phyloP scores from a whole-genome alignment of 1,140 invertebrate genomes.

The Atta texana region DNA sequence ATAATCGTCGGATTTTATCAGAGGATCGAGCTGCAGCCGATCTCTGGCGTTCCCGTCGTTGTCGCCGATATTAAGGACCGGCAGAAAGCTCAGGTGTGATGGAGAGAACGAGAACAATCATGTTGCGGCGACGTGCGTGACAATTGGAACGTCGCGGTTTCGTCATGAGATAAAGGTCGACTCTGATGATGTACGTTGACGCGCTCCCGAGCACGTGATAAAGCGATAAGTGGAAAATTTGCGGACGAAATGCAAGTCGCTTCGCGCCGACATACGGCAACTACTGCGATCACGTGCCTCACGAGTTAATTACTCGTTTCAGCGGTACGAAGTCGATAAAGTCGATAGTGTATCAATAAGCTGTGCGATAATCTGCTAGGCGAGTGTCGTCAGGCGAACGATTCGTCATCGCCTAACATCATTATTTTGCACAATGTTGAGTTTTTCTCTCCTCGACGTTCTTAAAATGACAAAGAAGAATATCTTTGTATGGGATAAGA shows the following conservation, averaged over 20 bases:
- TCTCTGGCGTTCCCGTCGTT: not conserved
- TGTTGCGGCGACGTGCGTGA: constrained; percentile 29
- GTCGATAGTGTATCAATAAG: constrained; percentile 31
- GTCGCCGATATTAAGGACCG: not conserved
- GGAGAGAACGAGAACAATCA: constrained; percentile 2
- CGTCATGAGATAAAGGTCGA: constrained; percentile 61
- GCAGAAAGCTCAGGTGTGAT: not conserved
- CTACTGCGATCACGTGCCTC: constrained; percentile 32
- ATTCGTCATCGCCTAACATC: constrained; percentile 1
- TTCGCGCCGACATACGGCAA: constrained; percentile 1
- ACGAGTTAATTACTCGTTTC: constrained; percentile 48
- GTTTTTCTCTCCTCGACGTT: not conserved
- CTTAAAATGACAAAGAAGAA: not conserved
- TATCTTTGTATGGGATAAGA: not conserved
- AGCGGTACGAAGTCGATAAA: constrained; percentile 26
- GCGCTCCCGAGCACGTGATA: constrained; percentile 32
- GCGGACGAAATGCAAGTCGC: constrained; percentile 42
- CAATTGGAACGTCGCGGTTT: constrained; percentile 46
- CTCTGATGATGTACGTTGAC: constrained; percentile 6
- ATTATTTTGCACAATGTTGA: not conserved
- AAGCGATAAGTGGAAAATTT: constrained; percentile 67
- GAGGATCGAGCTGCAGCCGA: not conserved
- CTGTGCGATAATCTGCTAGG: constrained; percentile 15
- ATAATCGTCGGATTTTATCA: constrained; percentile 28
- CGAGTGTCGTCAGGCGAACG: not conserved